phyloP scores from a whole-genome alignment of 1,140 invertebrate genomes.

The Apis cerana region DNA sequence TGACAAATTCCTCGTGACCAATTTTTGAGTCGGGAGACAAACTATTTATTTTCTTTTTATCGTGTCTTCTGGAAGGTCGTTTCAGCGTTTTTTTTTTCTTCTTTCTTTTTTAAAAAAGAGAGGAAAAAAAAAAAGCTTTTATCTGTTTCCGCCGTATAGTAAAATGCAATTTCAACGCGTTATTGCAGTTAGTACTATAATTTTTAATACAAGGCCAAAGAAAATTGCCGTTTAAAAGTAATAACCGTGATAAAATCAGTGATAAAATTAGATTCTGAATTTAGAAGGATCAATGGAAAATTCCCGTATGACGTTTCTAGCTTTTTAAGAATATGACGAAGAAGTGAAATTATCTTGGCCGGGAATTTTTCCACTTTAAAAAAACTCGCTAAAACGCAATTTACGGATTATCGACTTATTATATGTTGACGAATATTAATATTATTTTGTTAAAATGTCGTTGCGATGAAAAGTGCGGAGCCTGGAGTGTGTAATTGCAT shows the following conservation, averaged over 20 bases:
- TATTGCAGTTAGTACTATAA: not conserved
- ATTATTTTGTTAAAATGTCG: too few relatives aligned
- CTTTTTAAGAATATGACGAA: too few relatives aligned
- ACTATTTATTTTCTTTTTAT: conserved; percentile 23
- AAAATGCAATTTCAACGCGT: not conserved
- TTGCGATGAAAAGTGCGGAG: too few relatives aligned
- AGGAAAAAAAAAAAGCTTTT: not conserved
- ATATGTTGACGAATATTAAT: too few relatives aligned
- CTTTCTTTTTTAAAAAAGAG: too few relatives aligned
- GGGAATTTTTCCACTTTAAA: not conserved
- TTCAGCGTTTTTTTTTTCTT: not conserved
- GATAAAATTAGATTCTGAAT: not conserved
- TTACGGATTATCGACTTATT: too few relatives aligned
- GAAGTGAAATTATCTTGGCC: too few relatives aligned
- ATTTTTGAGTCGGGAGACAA: not conserved
- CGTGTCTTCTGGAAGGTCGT: not conserved
- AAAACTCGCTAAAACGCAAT: not conserved
- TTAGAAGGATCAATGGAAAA: not conserved
- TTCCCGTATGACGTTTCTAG: not conserved
- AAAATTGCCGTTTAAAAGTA: not conserved
- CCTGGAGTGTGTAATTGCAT: too few relatives aligned
- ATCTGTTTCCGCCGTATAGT: not conserved
- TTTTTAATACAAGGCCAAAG: not conserved
- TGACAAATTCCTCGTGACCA: not conserved
- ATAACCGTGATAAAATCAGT: not conserved